These are phyloP conservation scores for Torymus auratus DNA, from an alignment of 2,888 invertebrate species.

Conservation along the genomic window DNA sequence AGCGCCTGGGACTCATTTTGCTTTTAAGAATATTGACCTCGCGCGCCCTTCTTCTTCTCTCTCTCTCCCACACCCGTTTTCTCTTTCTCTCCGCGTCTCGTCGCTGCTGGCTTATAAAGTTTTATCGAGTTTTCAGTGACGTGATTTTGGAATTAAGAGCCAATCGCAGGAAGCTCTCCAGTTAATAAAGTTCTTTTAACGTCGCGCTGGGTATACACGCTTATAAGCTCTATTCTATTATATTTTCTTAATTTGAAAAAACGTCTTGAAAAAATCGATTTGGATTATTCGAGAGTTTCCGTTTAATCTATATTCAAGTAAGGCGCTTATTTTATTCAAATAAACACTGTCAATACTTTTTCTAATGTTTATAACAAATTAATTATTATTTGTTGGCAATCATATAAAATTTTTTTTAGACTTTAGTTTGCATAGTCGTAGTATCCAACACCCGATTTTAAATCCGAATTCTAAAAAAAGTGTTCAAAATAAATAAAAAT, in stretches of 20 bases:
- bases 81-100: conserved; percentile 3
- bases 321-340: too few relatives aligned
- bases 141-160: conserved; percentile 45
- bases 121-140: conserved; percentile 40
- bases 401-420: too few relatives aligned
- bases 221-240: not conserved
- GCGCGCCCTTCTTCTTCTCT: not conserved
- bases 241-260: not conserved
- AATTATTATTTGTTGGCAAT: too few relatives aligned
- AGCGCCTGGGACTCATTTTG: conserved; percentile 30
- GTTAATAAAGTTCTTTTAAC: conserved; percentile 39
- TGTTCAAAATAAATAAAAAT: too few relatives aligned
- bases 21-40: conserved; percentile 44
- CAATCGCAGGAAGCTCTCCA: conserved; percentile 18
- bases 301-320: too few relatives aligned
- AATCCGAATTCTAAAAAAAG: too few relatives aligned
- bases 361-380: too few relatives aligned
- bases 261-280: conserved; percentile 15
- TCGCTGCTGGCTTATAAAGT: conserved; percentile 30
- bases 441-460: too few relatives aligned
- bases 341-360: too few relatives aligned
- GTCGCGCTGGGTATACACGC: not conserved
- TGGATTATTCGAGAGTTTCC: too few relatives aligned
- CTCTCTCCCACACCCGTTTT: not conserved
- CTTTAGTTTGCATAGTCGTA: too few relatives aligned